These are phyloP conservation scores for Henricia sp. DNA, from an alignment of 53 echinoderm and acorn worm genomes.

Conservation along the genomic window DNA sequence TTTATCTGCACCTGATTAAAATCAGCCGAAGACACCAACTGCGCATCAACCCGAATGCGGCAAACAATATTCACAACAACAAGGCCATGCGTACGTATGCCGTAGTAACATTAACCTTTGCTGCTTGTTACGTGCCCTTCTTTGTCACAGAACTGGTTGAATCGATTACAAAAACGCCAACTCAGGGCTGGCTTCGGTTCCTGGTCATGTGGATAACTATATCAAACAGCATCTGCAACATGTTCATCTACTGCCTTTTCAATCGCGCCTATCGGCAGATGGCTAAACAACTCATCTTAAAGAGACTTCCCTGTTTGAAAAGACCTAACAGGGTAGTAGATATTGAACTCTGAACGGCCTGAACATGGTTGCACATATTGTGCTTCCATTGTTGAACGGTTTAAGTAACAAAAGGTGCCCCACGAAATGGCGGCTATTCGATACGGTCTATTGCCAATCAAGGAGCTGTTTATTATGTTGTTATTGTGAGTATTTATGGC, in stretches of 20 bases:
- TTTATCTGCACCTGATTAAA: background rate
- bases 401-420: no score
- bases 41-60: background rate
- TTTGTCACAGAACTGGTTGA: background rate
- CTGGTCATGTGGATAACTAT: background rate
- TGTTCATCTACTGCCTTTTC: slow-evolving; percentile 8
- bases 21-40: background rate
- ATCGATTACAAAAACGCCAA: no score
- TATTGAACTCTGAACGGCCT: no score
- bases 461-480: no score
- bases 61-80: background rate
- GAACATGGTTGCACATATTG: no score
- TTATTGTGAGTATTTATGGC: no score
- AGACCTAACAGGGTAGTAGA: background rate
- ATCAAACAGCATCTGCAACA: background rate
- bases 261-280: background rate
- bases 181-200: background rate
- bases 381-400: no score
- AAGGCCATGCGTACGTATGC: background rate
- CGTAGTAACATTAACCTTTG: background rate
- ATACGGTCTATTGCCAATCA: no score
- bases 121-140: background rate
- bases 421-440: no score
- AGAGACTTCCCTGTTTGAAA: background rate
- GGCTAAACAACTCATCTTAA: background rate